Base-by-base conservation (phyloP, 2,797 vertebrate genomes). In the Urocyon cinereoargenteus region DNA sequence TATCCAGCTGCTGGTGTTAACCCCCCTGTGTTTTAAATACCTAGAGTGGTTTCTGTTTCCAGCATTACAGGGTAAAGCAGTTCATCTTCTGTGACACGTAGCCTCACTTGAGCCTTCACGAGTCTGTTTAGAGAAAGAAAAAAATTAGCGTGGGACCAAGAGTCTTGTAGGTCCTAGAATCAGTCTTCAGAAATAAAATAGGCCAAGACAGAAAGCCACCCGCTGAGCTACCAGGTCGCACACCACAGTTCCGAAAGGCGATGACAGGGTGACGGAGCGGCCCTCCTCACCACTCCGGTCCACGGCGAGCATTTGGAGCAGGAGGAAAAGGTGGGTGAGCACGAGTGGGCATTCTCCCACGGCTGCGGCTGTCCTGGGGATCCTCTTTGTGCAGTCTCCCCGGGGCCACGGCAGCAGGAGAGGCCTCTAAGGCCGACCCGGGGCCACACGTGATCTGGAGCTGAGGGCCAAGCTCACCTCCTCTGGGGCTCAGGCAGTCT, bases 111-210 rank as follows among this genome's bases (percentile, higher is more conserved):
- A 92, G 85, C 88, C 85, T 96, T 96, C 92, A 83, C 92, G 92
- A 92, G 87, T 94, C 95, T 97, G 77, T 96, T 96, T 95, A 91
- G 96, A 91, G 51, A 94, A 94, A 92, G 85, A 95, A 96, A 96
- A 90, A 86, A 94, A 87, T 53, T 78, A 93, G 78, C n/a, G 64
- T 96, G 94, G 85, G 78, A 94, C 86, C n/a, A 34, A 95, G 81
- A 97, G 82, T 92, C 61, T 90, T 83, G 61, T 49, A 94, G 82
- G 64, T 90, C 84, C 81, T 73, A 94, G 92, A 97, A 96, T 97
- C 93, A 90, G 95, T 95, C 96, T 96, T 98, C 92, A 59, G 66
- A 91, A 93, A 83, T 87, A 94, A 97, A 97, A 97, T 92, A 81
- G 90, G 75, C 87, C 92, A 85, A 90, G 92, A 93, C 87, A 96